Conservation (phyloP, 2,113 vertebrate species). For the Sylvietta virens region DNA sequence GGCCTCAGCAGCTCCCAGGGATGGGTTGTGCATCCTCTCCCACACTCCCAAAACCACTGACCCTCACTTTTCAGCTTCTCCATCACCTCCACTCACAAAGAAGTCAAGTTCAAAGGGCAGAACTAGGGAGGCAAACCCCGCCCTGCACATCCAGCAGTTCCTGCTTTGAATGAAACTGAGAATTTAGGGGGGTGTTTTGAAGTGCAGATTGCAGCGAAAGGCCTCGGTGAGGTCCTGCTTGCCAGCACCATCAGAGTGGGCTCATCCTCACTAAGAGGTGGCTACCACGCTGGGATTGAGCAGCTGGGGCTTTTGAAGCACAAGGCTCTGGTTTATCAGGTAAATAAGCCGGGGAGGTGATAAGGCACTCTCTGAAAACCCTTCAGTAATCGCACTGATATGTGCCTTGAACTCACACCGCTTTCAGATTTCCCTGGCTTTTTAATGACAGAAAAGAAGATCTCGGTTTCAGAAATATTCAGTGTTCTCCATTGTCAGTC, state of each 20-base stretch:
- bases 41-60: not conserved
- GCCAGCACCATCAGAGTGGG: not conserved
- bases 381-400: slow-evolving; percentile 1
- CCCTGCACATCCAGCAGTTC: not conserved
- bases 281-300: rapidly evolving
- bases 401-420: not conserved
- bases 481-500: slow-evolving; percentile 3
- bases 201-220: not conserved
- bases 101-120: not conserved
- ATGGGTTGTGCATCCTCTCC: not conserved
- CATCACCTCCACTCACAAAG: not conserved
- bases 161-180: not conserved
- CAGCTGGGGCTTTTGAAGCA: not conserved
- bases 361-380: slow-evolving; percentile 23
- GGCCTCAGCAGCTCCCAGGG: not conserved
- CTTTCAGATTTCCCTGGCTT: not conserved
- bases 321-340: slow-evolving; percentile 10
- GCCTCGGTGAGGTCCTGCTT: not conserved
- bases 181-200: not conserved
- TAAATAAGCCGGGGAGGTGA: slow-evolving; percentile 12
- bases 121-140: not conserved
- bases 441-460: slow-evolving; percentile 50
- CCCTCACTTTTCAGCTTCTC: not conserved
- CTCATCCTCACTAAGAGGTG: not conserved
- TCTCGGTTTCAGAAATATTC: not conserved